A percentile compares a stretch with the other conserved stretches of the same genome.
phyloP scores from a whole-genome alignment of 37 sponge, comb jelly and placozoan species.

The Hormiphora californensis region DNA sequence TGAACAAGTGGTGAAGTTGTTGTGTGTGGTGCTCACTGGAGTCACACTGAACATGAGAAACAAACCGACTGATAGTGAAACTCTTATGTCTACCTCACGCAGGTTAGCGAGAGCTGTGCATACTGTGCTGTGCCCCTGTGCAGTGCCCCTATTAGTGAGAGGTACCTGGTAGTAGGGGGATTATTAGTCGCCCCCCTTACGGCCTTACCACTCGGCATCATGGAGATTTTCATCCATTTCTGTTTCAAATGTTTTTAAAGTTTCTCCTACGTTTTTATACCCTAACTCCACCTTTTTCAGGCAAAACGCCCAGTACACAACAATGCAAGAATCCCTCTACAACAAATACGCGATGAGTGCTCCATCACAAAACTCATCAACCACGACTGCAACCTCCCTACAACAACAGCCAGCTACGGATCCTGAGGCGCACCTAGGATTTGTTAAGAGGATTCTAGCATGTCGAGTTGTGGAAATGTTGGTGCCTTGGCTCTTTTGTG shows the following conservation, averaged over 20 bases:
- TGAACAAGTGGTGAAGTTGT: neutral
- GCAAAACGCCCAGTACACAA: slow-evolving; percentile 51
- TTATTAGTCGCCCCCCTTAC: too few relatives aligned
- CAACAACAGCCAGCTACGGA: neutral
- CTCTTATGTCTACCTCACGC: neutral
- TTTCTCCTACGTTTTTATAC: too few relatives aligned
- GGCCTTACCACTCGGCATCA: too few relatives aligned
- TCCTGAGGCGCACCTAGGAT: neutral
- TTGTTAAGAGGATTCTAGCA: slow-evolving; percentile 8
- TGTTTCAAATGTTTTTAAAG: too few relatives aligned
- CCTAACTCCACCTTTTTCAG: neutral
- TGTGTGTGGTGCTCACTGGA: neutral
- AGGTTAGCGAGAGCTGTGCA: too few relatives aligned
- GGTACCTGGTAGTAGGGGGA: too few relatives aligned
- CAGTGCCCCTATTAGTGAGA: too few relatives aligned
- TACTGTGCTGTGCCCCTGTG: too few relatives aligned
- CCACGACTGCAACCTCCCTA: neutral
- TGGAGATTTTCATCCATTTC: too few relatives aligned
- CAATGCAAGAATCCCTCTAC: slow-evolving; percentile 44
- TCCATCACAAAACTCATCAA: neutral
- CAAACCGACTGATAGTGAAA: neutral
- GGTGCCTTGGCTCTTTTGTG: slow-evolving; percentile 37
- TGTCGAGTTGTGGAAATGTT: slow-evolving; percentile 11
- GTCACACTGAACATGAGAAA: neutral
- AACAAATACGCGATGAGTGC: slow-evolving; percentile 52